phyloP scores from a whole-genome alignment of 1,140 invertebrate species.

The Euura lappo region DNA sequence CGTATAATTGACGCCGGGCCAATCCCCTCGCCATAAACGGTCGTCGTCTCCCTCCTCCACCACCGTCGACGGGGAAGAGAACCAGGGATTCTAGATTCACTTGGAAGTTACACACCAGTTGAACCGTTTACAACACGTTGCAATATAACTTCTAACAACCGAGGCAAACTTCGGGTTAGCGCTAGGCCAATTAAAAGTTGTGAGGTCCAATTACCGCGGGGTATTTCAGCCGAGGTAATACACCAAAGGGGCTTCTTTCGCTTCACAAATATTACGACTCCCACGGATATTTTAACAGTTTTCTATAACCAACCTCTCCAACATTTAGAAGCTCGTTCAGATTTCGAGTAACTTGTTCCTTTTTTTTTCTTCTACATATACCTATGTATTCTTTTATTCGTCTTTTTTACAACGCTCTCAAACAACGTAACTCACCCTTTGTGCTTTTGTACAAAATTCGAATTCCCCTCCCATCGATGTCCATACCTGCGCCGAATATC shows the following conservation, averaged over 20 bases:
- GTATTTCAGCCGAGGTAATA: too few relatives aligned
- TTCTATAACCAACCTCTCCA: not conserved
- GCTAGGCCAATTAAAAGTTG: conserved; percentile 57
- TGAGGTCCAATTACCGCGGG: conserved; percentile 53
- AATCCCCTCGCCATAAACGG: conserved; percentile 47
- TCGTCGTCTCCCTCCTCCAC: conserved; percentile 21
- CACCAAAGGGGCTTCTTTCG: too few relatives aligned
- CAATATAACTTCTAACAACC: conserved; percentile 57
- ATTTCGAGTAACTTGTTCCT: not conserved
- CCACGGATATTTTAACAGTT: not conserved
- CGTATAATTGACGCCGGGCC: conserved; percentile 46
- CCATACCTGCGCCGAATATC: not conserved
- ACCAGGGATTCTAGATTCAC: conserved; percentile 27
- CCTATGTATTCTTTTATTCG: not conserved
- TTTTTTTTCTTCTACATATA: not conserved
- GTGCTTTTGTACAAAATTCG: not conserved
- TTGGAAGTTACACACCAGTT: conserved; percentile 32
- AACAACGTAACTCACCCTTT: not conserved
- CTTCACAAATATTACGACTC: not conserved
- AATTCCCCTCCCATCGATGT: not conserved
- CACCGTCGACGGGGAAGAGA: conserved; percentile 12
- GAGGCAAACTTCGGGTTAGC: conserved; percentile 35
- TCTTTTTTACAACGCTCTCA: not conserved
- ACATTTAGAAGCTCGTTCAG: not conserved
- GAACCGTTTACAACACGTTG: conserved; percentile 43